Evolutionary conservation across 2,888 invertebrate species (phyloP).

Genomic region (Prosopocoilus inquinatus): DNA sequence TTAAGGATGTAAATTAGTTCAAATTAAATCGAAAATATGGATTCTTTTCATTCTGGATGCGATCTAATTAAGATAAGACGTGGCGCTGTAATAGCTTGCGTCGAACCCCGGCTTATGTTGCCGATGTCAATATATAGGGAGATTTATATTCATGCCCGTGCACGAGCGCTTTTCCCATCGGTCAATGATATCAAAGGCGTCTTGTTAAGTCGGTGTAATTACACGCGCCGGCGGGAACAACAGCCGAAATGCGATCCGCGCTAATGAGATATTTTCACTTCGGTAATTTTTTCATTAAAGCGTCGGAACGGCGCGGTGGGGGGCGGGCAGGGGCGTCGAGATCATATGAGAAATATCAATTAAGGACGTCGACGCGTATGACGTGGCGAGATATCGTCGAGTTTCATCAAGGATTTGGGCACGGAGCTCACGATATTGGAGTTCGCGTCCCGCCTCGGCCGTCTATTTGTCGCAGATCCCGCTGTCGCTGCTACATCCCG

Average conservation of each 20-base stretch:
- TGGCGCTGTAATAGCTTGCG: constrained; percentile 40
- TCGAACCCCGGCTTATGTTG: constrained; percentile 32
- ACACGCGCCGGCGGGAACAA: constrained; percentile 25
- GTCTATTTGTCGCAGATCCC: constrained; percentile 39
- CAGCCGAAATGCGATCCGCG: constrained; percentile 10
- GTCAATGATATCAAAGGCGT: constrained; percentile 32
- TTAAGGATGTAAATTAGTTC: constrained; percentile 51
- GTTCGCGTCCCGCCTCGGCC: constrained; percentile 32
- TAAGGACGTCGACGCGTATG: constrained; percentile 25
- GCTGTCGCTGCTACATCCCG: constrained; percentile 34
- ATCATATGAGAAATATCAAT: constrained; percentile 27
- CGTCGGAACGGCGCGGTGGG: constrained; percentile 14
- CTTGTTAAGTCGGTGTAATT: constrained; percentile 32
- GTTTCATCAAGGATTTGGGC: constrained; percentile 32
- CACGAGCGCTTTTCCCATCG: constrained; percentile 28
- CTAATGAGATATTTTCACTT: constrained; percentile 43
- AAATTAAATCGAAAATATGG: constrained; percentile 52
- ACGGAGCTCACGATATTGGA: constrained; percentile 26
- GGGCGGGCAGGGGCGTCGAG: neutral
- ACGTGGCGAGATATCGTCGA: constrained; percentile 24
- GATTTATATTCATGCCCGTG: constrained; percentile 29
- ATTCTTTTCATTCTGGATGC: constrained; percentile 46
- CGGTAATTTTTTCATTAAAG: constrained; percentile 43
- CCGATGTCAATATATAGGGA: constrained; percentile 32
- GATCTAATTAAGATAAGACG: constrained; percentile 51